Conservation (phyloP, 2,888 invertebrate species). For the Eupsilia transversa region DNA sequence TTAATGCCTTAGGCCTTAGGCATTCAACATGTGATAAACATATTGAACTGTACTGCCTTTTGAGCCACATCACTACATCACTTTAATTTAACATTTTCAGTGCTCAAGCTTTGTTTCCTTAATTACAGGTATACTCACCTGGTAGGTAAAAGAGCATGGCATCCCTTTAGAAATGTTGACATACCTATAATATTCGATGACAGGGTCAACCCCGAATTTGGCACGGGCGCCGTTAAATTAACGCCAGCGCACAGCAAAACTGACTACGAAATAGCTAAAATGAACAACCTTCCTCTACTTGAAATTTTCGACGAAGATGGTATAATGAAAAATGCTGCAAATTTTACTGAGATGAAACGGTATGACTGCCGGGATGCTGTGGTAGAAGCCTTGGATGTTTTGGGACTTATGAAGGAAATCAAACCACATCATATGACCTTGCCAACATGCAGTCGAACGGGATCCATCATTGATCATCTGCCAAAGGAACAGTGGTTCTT, state of each 20-base stretch:
- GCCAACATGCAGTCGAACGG: constrained; percentile 96
- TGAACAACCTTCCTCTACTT: constrained; percentile 92
- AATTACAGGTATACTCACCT: constrained; percentile 91
- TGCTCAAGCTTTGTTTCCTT: background rate
- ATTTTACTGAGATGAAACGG: constrained; percentile 92
- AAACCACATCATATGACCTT: constrained; percentile 94
- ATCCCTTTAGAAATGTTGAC: constrained; percentile 93
- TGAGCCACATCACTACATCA: background rate
- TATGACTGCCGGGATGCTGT: constrained; percentile 94
- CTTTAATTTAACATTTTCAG: too few species aligned
- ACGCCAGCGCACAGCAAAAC: constrained; percentile 97
- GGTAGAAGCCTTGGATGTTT: constrained; percentile 91
- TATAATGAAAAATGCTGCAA: constrained; percentile 89
- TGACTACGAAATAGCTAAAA: constrained; percentile 95
- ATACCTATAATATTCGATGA: constrained; percentile 96
- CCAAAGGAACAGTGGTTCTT: constrained; percentile 98
- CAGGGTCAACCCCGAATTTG: constrained; percentile 95
- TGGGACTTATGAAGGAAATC: constrained; percentile 91
- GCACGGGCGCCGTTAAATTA: constrained; percentile 98
- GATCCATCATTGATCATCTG: constrained; percentile 97
- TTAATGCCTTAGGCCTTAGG: too few species aligned
- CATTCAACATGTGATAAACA: too few species aligned
- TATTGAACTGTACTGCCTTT: too few species aligned
- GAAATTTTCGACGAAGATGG: constrained; percentile 95
- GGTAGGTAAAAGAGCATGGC: constrained; percentile 89